Conservation (phyloP, 2,113 vertebrate species). For the Brachyistius frenatus region DNA sequence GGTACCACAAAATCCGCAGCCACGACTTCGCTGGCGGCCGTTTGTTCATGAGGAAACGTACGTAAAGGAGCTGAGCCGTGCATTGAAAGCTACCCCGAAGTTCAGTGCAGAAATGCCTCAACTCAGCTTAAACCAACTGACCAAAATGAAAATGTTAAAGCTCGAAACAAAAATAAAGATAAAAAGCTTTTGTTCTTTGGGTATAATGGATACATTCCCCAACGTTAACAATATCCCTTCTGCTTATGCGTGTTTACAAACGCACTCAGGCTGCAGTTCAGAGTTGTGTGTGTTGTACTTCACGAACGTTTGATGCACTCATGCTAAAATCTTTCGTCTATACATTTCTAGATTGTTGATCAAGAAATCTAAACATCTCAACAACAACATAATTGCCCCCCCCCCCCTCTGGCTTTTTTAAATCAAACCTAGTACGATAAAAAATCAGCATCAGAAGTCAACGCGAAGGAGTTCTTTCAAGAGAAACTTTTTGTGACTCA, state of each 20-base stretch:
- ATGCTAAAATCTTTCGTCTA: neutral
- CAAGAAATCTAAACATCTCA: too few species aligned
- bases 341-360: too few species aligned
- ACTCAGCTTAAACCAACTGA: slow-evolving; percentile 16
- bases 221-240: slow-evolving; percentile 36
- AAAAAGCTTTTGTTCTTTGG: slow-evolving; percentile 54
- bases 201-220: slow-evolving; percentile 55
- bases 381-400: too few species aligned
- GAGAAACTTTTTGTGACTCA: neutral
- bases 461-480: neutral
- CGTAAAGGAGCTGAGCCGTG: slow-evolving; percentile 8
- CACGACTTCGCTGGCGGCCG: slow-evolving; percentile 2
- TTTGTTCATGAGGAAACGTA: slow-evolving; percentile 1
- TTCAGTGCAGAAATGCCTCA: slow-evolving; percentile 20
- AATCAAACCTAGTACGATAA: neutral
- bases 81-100: slow-evolving; percentile 24
- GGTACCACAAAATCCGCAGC: slow-evolving; percentile 20
- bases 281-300: slow-evolving; percentile 13
- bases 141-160: slow-evolving; percentile 4
- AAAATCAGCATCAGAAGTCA: neutral
- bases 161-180: slow-evolving; percentile 18
- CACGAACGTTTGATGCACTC: neutral
- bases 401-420: too few species aligned
- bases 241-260: slow-evolving; percentile 19
- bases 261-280: slow-evolving; percentile 41